Conservation (phyloP, 2,113 vertebrate species). For the Esox niger region DNA sequence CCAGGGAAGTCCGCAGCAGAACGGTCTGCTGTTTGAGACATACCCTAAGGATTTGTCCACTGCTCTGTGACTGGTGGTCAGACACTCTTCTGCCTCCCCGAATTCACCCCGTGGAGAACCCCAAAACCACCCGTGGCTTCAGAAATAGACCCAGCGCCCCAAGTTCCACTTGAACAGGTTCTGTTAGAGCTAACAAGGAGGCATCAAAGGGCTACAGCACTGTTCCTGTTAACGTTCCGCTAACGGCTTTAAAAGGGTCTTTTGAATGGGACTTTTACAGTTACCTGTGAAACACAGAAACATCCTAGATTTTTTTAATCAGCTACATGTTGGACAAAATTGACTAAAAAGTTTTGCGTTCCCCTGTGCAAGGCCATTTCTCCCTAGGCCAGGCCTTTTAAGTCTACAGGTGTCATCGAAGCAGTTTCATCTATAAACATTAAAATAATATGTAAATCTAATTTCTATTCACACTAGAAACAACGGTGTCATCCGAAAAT, state of each 20-base stretch:
- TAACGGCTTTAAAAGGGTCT: conserved; percentile 37
- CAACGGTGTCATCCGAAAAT: too few relatives aligned
- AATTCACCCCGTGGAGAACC: conserved; percentile 17
- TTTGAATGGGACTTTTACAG: conserved; percentile 36
- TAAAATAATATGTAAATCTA: too few relatives aligned
- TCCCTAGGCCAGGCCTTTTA: too few relatives aligned
- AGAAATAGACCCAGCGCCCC: conserved; percentile 18
- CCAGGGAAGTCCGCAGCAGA: too few relatives aligned
- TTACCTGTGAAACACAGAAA: conserved; percentile 21
- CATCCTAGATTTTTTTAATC: conserved; percentile 21
- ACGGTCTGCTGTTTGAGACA: too few relatives aligned
- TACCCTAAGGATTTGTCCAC: not conserved
- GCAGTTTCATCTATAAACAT: too few relatives aligned
- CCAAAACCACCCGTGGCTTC: conserved; percentile 35
- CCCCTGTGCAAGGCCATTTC: too few relatives aligned
- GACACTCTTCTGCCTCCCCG: conserved; percentile 6
- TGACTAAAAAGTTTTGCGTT: too few relatives aligned
- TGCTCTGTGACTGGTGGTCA: conserved; percentile 3
- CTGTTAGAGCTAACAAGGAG: conserved; percentile 33
- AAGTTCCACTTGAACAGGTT: conserved; percentile 25
- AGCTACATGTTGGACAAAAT: not conserved
- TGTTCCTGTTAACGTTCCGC: conserved; percentile 28
- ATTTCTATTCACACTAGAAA: too few relatives aligned
- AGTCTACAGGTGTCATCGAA: too few relatives aligned
- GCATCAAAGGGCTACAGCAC: conserved; percentile 36